Conservation (phyloP, 2,797 vertebrate genomes). For the Notolabrus celidotus region DNA sequence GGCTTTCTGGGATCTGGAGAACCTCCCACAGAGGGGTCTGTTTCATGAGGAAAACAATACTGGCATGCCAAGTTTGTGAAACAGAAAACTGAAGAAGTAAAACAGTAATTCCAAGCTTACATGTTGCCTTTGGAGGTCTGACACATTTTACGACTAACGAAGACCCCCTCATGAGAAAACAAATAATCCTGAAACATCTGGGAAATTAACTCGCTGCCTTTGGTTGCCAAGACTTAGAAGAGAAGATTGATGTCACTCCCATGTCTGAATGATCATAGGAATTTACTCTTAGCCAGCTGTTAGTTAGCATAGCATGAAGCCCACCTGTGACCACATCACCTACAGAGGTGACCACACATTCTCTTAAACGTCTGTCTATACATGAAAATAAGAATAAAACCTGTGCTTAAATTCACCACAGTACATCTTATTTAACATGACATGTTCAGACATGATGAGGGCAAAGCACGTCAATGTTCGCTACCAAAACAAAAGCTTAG, state of each 20-base stretch:
- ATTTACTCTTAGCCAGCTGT: background rate
- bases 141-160: background rate
- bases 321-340: too few species aligned
- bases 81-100: constrained; percentile 31
- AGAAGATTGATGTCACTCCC: background rate
- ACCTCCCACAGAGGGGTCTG: constrained; percentile 53
- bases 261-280: background rate
- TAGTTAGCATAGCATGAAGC: background rate
- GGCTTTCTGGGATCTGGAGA: constrained; percentile 39
- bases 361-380: too few species aligned
- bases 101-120: constrained; percentile 37
- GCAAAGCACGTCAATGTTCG: too few species aligned
- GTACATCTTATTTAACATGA: too few species aligned
- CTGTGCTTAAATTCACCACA: too few species aligned
- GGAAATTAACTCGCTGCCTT: background rate
- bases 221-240: background rate
- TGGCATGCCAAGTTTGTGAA: constrained; percentile 19
- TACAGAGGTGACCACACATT: too few species aligned
- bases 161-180: background rate
- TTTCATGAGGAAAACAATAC: constrained; percentile 32
- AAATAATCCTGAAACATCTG: background rate
- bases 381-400: too few species aligned
- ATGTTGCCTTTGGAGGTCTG: background rate
- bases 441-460: too few species aligned
- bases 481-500: too few species aligned